Evolutionary conservation across 92 coral and sea anemone species (phyloP).

Genomic region (Epizoanthus fatuus): DNA sequence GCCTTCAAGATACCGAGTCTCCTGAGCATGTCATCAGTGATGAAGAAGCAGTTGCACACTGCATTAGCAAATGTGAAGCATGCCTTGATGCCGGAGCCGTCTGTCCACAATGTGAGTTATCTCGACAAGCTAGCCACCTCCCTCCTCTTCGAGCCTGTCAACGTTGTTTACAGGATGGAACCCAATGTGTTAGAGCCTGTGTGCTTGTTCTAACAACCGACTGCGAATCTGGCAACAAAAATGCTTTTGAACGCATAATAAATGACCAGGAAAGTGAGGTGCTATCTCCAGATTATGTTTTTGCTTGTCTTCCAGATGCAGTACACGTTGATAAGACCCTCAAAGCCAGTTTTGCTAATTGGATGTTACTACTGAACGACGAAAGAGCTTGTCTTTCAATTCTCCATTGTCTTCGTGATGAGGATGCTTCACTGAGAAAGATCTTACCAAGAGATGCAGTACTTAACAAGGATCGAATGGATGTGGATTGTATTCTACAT

Average conservation of each 20-base stretch:
- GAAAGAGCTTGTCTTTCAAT: conserved; percentile 67
- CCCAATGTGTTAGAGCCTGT: conserved; percentile 17
- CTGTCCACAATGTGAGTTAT: conserved; percentile 21
- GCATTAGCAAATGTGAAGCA: conserved; percentile 26
- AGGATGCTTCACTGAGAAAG: conserved; percentile 32
- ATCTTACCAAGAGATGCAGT: conserved; percentile 54
- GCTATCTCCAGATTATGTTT: conserved; percentile 34
- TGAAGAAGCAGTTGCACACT: conserved; percentile 20
- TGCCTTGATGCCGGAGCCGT: conserved; percentile 20
- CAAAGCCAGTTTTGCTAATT: conserved; percentile 53
- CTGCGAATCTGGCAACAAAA: conserved; percentile 68
- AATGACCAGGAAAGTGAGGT: background rate
- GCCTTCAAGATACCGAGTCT: background rate
- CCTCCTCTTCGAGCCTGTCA: conserved; percentile 36
- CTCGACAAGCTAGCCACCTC: conserved; percentile 17
- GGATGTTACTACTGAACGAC: conserved; percentile 54
- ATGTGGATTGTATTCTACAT: conserved; percentile 57
- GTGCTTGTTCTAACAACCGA: conserved; percentile 46
- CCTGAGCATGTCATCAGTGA: background rate
- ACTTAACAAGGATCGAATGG: conserved; percentile 64
- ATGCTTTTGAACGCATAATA: conserved; percentile 42
- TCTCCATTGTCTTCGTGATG: conserved; percentile 39
- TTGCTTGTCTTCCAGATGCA: conserved; percentile 60
- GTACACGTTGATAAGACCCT: conserved; percentile 58
- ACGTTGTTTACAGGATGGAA: conserved; percentile 10